Evolutionary conservation across 2,797 vertebrate species (phyloP).

Genomic region (Hemibagrus guttatus): DNA sequence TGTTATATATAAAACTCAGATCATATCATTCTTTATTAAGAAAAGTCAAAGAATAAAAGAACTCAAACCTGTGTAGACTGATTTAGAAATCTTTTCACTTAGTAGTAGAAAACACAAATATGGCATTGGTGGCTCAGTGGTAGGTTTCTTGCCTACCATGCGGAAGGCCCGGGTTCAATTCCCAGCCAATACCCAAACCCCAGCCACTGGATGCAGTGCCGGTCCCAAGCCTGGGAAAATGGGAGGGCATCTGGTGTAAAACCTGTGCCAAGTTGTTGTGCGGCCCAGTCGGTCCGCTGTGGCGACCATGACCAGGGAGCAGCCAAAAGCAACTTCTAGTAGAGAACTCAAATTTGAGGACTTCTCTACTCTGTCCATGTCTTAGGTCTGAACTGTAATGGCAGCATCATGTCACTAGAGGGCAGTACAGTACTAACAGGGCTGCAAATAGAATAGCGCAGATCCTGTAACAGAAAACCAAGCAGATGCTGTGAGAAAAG

Average conservation of each 20-base stretch:
- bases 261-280: too few species aligned
- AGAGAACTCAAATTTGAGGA: neutral
- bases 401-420: slow-evolving; percentile 15
- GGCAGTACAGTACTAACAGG: slow-evolving; percentile 15
- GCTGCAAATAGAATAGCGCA: neutral
- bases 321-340: too few species aligned
- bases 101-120: too few species aligned
- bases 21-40: neutral
- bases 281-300: too few species aligned
- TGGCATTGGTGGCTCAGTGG: too few species aligned
- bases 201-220: too few species aligned
- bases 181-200: too few species aligned
- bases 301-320: too few species aligned
- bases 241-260: too few species aligned
- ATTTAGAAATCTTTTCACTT: neutral
- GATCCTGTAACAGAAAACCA: neutral
- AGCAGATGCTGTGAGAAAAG: neutral
- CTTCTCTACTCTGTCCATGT: neutral
- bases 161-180: too few species aligned
- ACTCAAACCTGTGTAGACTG: neutral
- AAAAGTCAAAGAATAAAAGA: neutral
- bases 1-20: neutral
- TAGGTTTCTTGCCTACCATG: too few species aligned
- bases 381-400: neutral
- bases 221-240: too few species aligned